Conservation (phyloP, 2,888 invertebrate species). For the Ennomos erosarius region DNA sequence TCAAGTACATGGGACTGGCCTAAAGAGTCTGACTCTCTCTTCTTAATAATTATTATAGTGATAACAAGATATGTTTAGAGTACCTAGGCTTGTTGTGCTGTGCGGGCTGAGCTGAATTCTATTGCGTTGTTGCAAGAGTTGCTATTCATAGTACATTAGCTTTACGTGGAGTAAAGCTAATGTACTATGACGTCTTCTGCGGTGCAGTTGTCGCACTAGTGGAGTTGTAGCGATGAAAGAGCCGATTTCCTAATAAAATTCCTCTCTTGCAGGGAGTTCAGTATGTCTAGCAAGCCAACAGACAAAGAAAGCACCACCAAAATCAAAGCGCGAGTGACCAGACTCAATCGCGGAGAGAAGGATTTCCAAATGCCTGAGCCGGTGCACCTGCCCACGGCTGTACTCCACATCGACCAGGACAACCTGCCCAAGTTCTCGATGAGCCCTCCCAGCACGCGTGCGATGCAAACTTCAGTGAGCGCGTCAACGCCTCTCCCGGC, state of each 20-base stretch:
- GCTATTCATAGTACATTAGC: too few relatives aligned
- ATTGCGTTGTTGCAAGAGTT: too few relatives aligned
- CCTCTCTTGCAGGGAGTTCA: conserved; percentile 48
- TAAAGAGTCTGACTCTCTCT: too few relatives aligned
- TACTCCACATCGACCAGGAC: conserved; percentile 62
- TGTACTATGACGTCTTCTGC: too few relatives aligned
- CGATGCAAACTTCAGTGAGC: not conserved
- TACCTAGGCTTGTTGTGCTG: too few relatives aligned
- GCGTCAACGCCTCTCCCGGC: not conserved
- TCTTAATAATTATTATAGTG: too few relatives aligned
- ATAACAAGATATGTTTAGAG: too few relatives aligned
- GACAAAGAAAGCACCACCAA: conserved; percentile 58
- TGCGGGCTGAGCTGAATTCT: too few relatives aligned
- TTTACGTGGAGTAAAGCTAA: too few relatives aligned
- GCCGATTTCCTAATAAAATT: conserved; percentile 15
- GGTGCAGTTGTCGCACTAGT: too few relatives aligned
- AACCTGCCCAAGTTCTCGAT: conserved; percentile 65
- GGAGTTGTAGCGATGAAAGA: too few relatives aligned
- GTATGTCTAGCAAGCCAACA: conserved; percentile 23
- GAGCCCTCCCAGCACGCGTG: conserved; percentile 12
- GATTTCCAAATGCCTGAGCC: conserved; percentile 39
- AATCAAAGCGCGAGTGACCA: conserved; percentile 60
- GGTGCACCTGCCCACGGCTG: conserved; percentile 56
- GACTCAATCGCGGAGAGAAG: conserved; percentile 49
- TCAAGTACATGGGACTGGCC: not conserved